phyloP scores from a whole-genome alignment of 2,797 vertebrate species.

The Protonibea diacanthus region DNA sequence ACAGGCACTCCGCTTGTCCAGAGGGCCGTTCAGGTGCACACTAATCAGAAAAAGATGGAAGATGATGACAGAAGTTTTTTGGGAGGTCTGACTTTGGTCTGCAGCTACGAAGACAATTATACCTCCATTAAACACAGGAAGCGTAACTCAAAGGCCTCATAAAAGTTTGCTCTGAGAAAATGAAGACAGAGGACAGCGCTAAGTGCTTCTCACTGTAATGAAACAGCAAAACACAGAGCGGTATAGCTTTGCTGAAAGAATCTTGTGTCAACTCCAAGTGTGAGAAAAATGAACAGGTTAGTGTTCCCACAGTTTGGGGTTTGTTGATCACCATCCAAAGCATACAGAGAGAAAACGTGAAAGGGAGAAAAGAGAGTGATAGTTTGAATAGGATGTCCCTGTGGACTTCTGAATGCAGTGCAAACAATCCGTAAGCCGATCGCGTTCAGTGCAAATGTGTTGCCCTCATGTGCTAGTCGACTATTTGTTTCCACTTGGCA shows the following conservation, averaged over 20 bases:
- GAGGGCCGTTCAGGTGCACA: conserved; percentile 72
- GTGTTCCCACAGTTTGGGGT: conserved; percentile 61
- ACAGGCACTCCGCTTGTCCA: conserved; percentile 48
- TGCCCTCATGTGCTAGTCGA: conserved; percentile 19
- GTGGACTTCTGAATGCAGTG: conserved; percentile 56
- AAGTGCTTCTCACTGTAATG: conserved; percentile 41
- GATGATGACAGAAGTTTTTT: conserved; percentile 52
- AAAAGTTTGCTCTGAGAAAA: conserved; percentile 58
- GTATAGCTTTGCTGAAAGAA: conserved; percentile 29
- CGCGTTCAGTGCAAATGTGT: conserved; percentile 15
- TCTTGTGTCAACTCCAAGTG: conserved; percentile 54
- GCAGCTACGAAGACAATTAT: conserved; percentile 69
- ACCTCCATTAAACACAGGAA: conserved; percentile 76
- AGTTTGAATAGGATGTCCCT: conserved; percentile 62
- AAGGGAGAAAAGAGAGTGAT: conserved; percentile 53
- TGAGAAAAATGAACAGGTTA: conserved; percentile 71
- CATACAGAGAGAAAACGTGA: conserved; percentile 49
- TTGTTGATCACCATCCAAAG: conserved; percentile 68
- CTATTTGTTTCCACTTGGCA: conserved; percentile 44
- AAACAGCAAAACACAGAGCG: conserved; percentile 14
- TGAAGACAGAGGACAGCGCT: conserved; percentile 29
- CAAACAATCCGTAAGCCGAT: conserved; percentile 57
- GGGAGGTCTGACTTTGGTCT: conserved; percentile 58
- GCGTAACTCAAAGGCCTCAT: conserved; percentile 58
- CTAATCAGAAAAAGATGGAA: conserved; percentile 80